These are phyloP conservation scores for Arrhopalites spinosus DNA, from an alignment of 2,888 invertebrate species.

Conservation along the genomic window DNA sequence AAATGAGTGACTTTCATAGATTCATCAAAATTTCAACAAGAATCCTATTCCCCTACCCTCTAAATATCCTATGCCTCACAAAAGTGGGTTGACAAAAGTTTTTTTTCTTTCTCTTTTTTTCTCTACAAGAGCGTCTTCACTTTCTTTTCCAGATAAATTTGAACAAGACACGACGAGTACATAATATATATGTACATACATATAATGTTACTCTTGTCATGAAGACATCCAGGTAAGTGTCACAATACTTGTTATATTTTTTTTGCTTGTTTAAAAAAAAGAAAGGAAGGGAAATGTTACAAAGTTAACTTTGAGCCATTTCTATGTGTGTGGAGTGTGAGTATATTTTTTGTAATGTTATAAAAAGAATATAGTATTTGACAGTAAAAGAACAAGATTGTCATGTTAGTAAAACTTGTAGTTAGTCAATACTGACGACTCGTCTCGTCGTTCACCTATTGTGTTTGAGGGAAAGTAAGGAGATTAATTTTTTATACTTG, in stretches of 20 bases:
- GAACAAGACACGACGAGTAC: neutral
- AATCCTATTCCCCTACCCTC: neutral
- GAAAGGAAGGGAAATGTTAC: no score
- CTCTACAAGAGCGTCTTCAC: no score
- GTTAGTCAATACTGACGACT: neutral
- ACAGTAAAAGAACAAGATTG: no score
- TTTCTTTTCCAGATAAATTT: neutral
- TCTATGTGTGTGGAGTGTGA: no score
- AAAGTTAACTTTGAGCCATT: no score
- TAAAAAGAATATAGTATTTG: no score
- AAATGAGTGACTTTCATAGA: conserved; percentile 33
- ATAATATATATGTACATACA: no score
- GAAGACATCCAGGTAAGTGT: no score
- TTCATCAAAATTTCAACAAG: conserved; percentile 28
- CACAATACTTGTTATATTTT: no score
- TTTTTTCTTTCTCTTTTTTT: neutral
- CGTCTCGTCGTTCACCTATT: conserved; percentile 18
- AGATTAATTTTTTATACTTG: conserved; percentile 26
- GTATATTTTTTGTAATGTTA: no score
- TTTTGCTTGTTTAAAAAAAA: no score
- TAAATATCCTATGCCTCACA: neutral
- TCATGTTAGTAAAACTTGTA: neutral
- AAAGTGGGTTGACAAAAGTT: neutral
- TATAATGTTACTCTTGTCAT: no score
- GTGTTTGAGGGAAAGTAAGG: neutral